Evolutionary conservation across 1,140 invertebrate genomes (phyloP).

Genomic region (Drosophila santomea): DNA sequence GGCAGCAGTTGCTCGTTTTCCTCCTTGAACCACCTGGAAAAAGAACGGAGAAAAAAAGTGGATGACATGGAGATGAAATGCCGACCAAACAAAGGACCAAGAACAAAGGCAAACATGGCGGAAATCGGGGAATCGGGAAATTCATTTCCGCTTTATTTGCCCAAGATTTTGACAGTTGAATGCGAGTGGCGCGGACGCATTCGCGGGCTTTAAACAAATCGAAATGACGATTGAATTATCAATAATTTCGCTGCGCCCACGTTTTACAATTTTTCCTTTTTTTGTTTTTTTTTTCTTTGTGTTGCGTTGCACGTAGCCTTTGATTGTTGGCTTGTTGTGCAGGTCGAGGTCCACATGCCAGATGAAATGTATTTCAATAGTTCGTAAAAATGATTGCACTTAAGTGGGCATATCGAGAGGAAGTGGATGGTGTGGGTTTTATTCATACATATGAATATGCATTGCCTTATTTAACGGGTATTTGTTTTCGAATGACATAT

Average conservation of each 20-base stretch:
- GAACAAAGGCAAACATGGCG: conserved; percentile 30
- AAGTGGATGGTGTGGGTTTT: conserved; percentile 16
- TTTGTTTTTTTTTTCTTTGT: not conserved
- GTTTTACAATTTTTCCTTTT: not conserved
- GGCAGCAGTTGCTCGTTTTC: conserved; percentile 88
- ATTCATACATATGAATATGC: conserved; percentile 36
- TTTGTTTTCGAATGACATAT: conserved; percentile 21
- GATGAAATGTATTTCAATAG: conserved; percentile 53
- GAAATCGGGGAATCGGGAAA: conserved; percentile 39
- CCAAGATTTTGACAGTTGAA: conserved; percentile 56
- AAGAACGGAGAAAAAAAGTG: not conserved
- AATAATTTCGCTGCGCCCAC: conserved; percentile 46
- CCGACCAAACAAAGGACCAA: conserved; percentile 44
- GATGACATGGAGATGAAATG: conserved; percentile 32
- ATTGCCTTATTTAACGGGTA: conserved; percentile 37
- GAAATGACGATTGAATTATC: conserved; percentile 70
- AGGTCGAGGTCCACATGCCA: conserved; percentile 38
- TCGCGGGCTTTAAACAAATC: conserved; percentile 55
- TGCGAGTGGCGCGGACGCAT: conserved; percentile 11
- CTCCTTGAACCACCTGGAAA: conserved; percentile 89
- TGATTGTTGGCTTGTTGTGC: conserved; percentile 55
- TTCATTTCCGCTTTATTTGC: conserved; percentile 51
- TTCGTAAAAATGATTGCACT: conserved; percentile 56
- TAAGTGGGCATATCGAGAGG: conserved; percentile 51
- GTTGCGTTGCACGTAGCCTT: conserved; percentile 15